phyloP scores from a whole-genome alignment of 2,888 invertebrate species.

The Arge pagana region DNA sequence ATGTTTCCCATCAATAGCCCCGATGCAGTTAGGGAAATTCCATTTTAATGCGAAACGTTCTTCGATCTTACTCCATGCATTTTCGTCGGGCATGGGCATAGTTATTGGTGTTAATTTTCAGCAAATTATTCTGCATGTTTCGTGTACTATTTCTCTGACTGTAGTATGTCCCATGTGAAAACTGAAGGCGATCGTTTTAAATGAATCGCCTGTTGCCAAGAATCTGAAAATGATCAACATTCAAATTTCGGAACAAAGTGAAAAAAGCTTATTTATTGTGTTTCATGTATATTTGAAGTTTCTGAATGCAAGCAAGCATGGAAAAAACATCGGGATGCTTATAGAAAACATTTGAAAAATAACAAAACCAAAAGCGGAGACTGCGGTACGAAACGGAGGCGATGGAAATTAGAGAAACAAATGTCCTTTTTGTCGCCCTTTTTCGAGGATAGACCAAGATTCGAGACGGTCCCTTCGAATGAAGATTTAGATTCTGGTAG shows the following conservation, averaged over 20 bases:
- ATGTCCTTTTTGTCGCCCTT: not conserved
- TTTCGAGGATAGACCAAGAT: not conserved
- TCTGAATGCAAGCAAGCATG: not conserved
- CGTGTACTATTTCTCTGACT: slow-evolving; percentile 1
- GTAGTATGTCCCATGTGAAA: not conserved
- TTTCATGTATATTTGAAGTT: not conserved
- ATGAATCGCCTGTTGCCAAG: slow-evolving; percentile 1
- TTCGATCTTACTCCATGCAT: not conserved
- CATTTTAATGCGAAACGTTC: not conserved
- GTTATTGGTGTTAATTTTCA: not conserved
- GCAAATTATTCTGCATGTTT: not conserved
- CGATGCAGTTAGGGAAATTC: not conserved
- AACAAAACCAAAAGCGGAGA: not conserved
- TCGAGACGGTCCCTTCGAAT: not conserved
- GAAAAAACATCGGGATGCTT: not conserved
- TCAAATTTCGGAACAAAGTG: not conserved
- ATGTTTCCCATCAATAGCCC: slow-evolving; percentile 12
- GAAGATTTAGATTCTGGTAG: not conserved
- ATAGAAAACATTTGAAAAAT: not conserved
- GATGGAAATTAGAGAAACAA: slow-evolving; percentile 1
- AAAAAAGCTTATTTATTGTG: not conserved
- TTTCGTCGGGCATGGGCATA: not conserved
- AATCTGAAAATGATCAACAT: not conserved
- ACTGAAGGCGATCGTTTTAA: not conserved
- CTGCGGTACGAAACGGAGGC: not conserved